Conservation (phyloP, 2,113 vertebrate species). For the Typhlomys cinereus region DNA sequence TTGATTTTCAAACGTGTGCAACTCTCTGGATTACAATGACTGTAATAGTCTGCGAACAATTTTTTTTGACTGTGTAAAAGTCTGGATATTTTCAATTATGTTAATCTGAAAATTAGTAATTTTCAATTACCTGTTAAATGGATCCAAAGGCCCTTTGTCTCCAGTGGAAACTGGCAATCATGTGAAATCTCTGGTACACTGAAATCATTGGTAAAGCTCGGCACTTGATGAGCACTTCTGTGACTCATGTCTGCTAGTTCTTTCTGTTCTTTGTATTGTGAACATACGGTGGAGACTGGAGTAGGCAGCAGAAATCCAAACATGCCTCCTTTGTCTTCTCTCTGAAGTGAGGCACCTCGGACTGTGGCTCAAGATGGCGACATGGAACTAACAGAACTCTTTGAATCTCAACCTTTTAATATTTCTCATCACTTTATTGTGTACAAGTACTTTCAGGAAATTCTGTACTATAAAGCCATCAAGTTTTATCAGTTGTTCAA, state of each 20-base stretch:
- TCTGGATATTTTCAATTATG: background rate
- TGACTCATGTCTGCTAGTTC: background rate
- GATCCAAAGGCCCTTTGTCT: too few relatives aligned
- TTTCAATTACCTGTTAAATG: too few relatives aligned
- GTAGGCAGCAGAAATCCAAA: background rate
- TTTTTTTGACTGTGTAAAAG: background rate
- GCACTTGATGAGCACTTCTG: background rate
- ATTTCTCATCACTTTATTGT: background rate
- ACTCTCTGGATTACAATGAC: background rate
- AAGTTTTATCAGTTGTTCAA: background rate
- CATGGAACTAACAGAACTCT: background rate
- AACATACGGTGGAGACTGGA: background rate
- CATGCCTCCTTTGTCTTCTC: background rate
- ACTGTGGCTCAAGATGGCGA: background rate
- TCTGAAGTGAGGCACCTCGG: background rate
- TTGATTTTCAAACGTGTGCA: background rate
- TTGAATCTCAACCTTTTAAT: background rate
- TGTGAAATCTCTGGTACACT: background rate
- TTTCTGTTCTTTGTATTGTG: background rate
- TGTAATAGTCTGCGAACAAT: background rate
- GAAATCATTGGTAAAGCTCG: background rate
- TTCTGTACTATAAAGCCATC: background rate
- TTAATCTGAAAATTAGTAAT: too few relatives aligned
- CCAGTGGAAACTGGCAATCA: too few relatives aligned
- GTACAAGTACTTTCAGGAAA: background rate